phyloP scores from a whole-genome alignment of 2,888 invertebrate genomes.

The Crioceris asparagi region DNA sequence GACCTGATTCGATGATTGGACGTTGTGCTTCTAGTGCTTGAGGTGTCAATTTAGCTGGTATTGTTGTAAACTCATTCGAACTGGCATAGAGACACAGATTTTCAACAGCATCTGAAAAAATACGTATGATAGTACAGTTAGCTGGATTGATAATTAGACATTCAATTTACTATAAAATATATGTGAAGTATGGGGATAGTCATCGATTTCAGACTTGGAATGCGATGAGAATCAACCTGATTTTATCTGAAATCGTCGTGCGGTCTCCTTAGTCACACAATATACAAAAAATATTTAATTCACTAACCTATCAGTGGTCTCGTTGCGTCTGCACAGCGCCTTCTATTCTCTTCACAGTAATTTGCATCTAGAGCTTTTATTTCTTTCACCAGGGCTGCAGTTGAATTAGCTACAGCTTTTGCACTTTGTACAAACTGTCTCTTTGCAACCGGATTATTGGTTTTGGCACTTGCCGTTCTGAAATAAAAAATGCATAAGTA shows the following conservation, averaged over 20 bases:
- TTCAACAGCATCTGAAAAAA: conserved; percentile 65
- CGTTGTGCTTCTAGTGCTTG: conserved; percentile 77
- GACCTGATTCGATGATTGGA: conserved; percentile 76
- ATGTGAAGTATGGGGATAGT: too few relatives aligned
- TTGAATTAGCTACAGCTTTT: conserved; percentile 93
- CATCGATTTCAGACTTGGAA: too few relatives aligned
- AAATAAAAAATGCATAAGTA: conserved; percentile 38
- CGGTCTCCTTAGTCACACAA: too few relatives aligned
- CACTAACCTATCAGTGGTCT: conserved; percentile 52
- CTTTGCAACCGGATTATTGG: conserved; percentile 84
- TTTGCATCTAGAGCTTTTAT: conserved; percentile 84
- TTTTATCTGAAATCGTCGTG: too few relatives aligned
- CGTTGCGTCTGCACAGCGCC: conserved; percentile 66
- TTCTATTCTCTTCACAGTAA: conserved; percentile 66
- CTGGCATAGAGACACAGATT: conserved; percentile 87
- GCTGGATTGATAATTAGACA: too few relatives aligned
- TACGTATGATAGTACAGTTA: too few relatives aligned
- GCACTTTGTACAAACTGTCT: conserved; percentile 96
- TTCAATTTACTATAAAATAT: background rate
- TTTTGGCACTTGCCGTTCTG: conserved; percentile 74
- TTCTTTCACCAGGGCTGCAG: conserved; percentile 86
- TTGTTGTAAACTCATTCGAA: conserved; percentile 85
- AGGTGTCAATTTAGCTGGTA: conserved; percentile 82
- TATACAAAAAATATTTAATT: background rate
- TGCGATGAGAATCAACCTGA: too few relatives aligned